Conservation (phyloP, 1,140 invertebrate genomes). For the Papilio polyxenes region DNA sequence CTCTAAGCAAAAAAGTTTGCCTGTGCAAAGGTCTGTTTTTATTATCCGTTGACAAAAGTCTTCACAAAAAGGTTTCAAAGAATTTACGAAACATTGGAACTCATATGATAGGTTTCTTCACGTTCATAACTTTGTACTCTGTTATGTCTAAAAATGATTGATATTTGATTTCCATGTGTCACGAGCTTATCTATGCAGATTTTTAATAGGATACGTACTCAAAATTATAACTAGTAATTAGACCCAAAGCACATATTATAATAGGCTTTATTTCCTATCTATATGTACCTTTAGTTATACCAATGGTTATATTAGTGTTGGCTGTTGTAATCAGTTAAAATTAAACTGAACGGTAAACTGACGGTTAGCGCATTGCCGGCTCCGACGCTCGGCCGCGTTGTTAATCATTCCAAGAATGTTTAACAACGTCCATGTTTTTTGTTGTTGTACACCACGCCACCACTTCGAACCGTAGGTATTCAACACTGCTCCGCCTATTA, state of each 20-base stretch:
- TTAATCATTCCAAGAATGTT: slow-evolving; percentile 39
- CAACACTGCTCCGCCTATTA: slow-evolving; percentile 2
- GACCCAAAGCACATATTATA: neutral
- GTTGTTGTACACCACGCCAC: slow-evolving; percentile 1
- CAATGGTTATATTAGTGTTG: neutral
- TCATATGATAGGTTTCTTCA: neutral
- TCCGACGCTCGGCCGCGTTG: neutral
- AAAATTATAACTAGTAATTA: neutral
- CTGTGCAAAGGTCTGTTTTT: slow-evolving; percentile 12
- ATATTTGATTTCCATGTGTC: too few species aligned
- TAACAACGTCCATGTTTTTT: slow-evolving; percentile 34
- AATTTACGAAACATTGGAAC: neutral
- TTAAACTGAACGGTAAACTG: slow-evolving; percentile 40
- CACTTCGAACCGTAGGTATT: neutral
- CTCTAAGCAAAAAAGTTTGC: slow-evolving; percentile 2
- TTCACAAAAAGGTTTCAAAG: neutral
- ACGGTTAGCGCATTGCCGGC: slow-evolving; percentile 31
- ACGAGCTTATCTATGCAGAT: too few species aligned
- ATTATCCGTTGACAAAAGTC: neutral
- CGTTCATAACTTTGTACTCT: neutral
- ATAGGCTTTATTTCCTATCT: neutral
- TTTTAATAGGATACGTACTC: too few species aligned
- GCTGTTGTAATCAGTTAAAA: slow-evolving; percentile 36
- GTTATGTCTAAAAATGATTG: too few species aligned
- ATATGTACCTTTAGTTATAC: neutral